Percentiles rank a stretch among this genome's conserved stretches.
These are phyloP conservation scores for Anguilla rostrata DNA, from an alignment of 2,113 vertebrate genomes.

Conservation along the genomic window DNA sequence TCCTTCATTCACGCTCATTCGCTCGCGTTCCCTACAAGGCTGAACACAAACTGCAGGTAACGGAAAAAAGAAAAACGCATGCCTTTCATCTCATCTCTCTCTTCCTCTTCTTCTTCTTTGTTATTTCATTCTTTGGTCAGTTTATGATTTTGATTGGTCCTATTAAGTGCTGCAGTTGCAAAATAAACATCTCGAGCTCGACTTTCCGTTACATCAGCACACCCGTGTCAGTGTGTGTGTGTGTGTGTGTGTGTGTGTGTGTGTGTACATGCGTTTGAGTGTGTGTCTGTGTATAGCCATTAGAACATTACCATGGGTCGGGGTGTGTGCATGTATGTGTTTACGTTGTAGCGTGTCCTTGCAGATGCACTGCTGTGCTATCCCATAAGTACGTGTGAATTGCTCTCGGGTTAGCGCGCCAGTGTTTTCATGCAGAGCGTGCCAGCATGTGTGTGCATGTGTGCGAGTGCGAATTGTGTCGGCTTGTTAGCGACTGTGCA, in stretches of 20 bases:
- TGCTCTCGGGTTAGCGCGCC: constrained; percentile 16
- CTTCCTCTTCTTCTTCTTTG: not conserved
- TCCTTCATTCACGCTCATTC: constrained; percentile 42
- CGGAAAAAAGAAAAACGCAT: not conserved
- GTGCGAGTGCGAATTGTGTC: constrained; percentile 20
- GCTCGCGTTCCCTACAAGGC: constrained; percentile 43
- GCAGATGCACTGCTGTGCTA: not conserved
- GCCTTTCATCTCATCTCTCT: not conserved
- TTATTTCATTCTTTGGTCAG: constrained; percentile 25
- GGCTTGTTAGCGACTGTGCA: constrained; percentile 25
- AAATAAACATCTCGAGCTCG: constrained; percentile 35
- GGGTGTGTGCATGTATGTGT: not conserved
- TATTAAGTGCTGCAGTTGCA: constrained; percentile 31
- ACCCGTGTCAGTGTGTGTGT: not conserved
- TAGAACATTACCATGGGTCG: not conserved
- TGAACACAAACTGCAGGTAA: constrained; percentile 27
- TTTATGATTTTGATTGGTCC: constrained; percentile 34
- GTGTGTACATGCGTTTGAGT: constrained; percentile 7
- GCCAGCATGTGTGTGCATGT: constrained; percentile 11
- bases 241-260: constrained; percentile 20
- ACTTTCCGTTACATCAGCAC: constrained; percentile 38
- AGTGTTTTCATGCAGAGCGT: constrained; percentile 13
- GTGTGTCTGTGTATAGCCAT: not conserved
- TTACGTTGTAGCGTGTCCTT: not conserved
- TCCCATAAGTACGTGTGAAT: not conserved